Conservation (phyloP, 2,888 invertebrate species). For the Orthosia cruda region DNA sequence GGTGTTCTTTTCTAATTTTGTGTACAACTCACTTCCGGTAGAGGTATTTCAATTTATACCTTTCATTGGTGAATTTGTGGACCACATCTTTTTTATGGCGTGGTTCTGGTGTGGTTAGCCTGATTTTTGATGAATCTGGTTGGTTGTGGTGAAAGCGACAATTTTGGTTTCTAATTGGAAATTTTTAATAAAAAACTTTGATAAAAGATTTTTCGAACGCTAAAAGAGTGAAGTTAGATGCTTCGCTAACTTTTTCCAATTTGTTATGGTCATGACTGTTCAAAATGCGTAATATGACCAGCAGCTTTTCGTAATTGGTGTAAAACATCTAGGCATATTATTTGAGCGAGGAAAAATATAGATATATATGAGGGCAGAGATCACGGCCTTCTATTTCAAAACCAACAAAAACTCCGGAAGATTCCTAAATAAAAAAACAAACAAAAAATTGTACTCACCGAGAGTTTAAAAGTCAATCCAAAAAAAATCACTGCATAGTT, state of each 20-base stretch:
- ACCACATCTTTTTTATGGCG: neutral
- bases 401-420: slow-evolving; percentile 21
- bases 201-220: neutral
- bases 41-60: too few species aligned
- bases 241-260: neutral
- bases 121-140: neutral
- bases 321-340: neutral
- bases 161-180: neutral
- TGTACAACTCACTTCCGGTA: neutral
- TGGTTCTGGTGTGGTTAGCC: neutral
- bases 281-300: neutral
- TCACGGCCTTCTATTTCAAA: neutral
- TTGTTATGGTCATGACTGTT: neutral
- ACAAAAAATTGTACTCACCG: slow-evolving; percentile 33
- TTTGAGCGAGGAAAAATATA: neutral
- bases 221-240: neutral
- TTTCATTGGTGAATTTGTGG: neutral
- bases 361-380: neutral
- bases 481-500: slow-evolving; percentile 30
- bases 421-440: slow-evolving; percentile 3
- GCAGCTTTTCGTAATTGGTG: too few species aligned
- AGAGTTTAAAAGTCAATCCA: slow-evolving; percentile 52
- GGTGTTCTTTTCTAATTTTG: neutral
- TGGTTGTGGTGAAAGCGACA: neutral
- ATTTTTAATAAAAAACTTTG: neutral